A percentile compares a stretch with the other conserved stretches of the same genome.
phyloP scores from a whole-genome alignment of 2,797 vertebrate species.

The Pygocentrus nattereri region DNA sequence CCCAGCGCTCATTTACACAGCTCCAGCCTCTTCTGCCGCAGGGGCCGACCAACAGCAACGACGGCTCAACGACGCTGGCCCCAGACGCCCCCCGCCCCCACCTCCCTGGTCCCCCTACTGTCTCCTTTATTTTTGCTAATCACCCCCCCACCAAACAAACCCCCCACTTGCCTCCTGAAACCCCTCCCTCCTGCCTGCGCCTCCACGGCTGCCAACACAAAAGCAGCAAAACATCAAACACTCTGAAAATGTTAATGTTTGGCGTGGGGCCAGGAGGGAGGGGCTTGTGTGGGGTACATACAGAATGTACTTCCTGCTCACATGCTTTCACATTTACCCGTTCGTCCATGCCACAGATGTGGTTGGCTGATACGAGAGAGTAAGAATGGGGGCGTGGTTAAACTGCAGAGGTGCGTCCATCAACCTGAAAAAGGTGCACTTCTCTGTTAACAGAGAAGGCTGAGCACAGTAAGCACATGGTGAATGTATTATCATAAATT shows the following conservation, averaged over 20 bases:
- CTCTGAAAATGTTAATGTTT: slow-evolving; percentile 72
- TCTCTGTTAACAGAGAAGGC: background rate
- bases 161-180: slow-evolving; percentile 69
- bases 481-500: slow-evolving; percentile 3
- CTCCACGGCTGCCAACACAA: slow-evolving; percentile 77
- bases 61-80: slow-evolving; percentile 82
- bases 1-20: slow-evolving; percentile 90
- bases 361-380: background rate
- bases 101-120: slow-evolving; percentile 4
- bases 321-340: background rate
- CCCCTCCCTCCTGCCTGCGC: slow-evolving; percentile 42
- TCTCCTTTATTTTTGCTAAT: slow-evolving; percentile 54
- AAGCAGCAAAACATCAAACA: slow-evolving; percentile 79
- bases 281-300: slow-evolving; percentile 1
- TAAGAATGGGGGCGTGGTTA: background rate
- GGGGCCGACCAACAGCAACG: slow-evolving; percentile 82
- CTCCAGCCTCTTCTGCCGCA: slow-evolving; percentile 95
- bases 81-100: slow-evolving; percentile 70
- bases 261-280: slow-evolving; percentile 33
- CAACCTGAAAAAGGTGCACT: background rate
- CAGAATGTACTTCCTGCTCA: slow-evolving; percentile 12
- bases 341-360: slow-evolving; percentile 3
- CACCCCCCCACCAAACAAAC: slow-evolving; percentile 35
- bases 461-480: background rate
- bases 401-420: background rate